A percentile compares a stretch with the other conserved stretches of the same genome.
phyloP scores from a whole-genome alignment of 30 jellyfish, hydroid and myxozoan genomes.

The Hydractinia symbiolongicarpus region DNA sequence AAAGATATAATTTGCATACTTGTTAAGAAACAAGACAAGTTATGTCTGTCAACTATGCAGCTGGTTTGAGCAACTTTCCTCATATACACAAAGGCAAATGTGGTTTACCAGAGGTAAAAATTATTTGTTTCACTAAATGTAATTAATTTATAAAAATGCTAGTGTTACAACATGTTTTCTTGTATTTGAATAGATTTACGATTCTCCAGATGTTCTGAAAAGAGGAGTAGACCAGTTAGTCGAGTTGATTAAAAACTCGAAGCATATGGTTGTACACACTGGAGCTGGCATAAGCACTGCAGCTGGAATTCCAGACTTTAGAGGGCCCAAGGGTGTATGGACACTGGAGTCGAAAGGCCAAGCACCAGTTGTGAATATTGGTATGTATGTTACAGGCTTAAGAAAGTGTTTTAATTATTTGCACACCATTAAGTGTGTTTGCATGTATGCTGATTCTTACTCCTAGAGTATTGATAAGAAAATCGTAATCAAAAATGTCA shows the following conservation, averaged over 20 bases:
- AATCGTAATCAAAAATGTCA: too few relatives aligned
- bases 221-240: constrained; percentile 45
- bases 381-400: constrained; percentile 1
- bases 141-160: too few relatives aligned
- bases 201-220: constrained; percentile 50
- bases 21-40: background rate
- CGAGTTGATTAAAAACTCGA: constrained; percentile 50
- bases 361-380: constrained; percentile 68
- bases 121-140: background rate
- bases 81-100: constrained; percentile 81
- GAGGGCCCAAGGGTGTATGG: constrained; percentile 99
- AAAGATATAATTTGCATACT: background rate
- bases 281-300: constrained; percentile 99
- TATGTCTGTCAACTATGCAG: constrained; percentile 98
- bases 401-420: background rate
- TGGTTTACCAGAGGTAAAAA: constrained; percentile 82
- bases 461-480: too few relatives aligned
- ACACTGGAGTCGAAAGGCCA: constrained; percentile 87
- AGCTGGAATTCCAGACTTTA: constrained; percentile 97
- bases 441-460: too few relatives aligned
- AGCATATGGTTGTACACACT: constrained; percentile 80
- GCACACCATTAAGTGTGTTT: too few relatives aligned
- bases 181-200: constrained; percentile 38
- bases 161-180: background rate
- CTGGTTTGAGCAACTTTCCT: constrained; percentile 95